Evolutionary conservation across 2,113 vertebrate species (phyloP).

Genomic region (Muntiacus muntjak): DNA sequence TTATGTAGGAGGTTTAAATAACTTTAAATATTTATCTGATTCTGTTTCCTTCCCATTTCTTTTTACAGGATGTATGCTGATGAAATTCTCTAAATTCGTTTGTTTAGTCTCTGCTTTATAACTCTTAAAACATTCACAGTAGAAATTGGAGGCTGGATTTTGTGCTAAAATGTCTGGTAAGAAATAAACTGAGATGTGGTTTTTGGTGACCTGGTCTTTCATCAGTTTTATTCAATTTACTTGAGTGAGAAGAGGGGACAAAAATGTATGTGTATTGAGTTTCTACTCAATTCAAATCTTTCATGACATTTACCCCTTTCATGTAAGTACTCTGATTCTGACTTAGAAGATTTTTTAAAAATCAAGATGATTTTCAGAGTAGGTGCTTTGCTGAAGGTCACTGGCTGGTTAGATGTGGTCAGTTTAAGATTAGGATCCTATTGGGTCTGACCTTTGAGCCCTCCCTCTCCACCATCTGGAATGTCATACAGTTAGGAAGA

Average conservation of each 20-base stretch:
- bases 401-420: not conserved
- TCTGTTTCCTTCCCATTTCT: not conserved
- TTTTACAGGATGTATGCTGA: conserved; percentile 14
- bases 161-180: not conserved
- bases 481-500: not conserved
- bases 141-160: conserved; percentile 12
- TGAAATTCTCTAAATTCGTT: conserved; percentile 47
- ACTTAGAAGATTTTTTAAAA: not conserved
- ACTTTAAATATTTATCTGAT: conserved; percentile 37
- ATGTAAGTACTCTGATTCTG: not conserved
- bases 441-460: not conserved
- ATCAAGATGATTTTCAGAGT: not conserved
- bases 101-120: conserved; percentile 53
- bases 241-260: not conserved
- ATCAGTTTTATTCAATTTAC: not conserved
- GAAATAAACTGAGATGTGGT: not conserved
- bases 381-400: not conserved
- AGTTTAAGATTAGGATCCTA: not conserved
- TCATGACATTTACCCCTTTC: not conserved
- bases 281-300: not conserved
- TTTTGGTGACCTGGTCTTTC: conserved; percentile 31
- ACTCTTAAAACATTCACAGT: conserved; percentile 39
- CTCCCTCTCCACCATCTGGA: not conserved
- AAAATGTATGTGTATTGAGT: not conserved
- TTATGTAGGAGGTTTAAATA: conserved; percentile 2